These are phyloP conservation scores for Threskiornis aethiopicus DNA, from an alignment of 2,797 vertebrate genomes.

Conservation along the genomic window DNA sequence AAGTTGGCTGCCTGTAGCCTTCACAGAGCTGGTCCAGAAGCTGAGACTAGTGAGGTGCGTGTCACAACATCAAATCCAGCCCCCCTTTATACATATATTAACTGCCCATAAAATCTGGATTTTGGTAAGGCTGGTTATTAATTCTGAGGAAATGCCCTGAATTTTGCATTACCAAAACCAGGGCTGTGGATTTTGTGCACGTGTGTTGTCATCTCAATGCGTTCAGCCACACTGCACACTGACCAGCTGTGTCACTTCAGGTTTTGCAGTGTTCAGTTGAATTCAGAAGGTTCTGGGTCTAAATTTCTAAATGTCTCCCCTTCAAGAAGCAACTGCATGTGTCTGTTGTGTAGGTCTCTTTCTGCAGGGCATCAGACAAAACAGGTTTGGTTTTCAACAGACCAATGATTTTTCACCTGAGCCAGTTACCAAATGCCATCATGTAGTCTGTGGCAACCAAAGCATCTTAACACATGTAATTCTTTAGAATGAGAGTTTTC, in stretches of 20 bases:
- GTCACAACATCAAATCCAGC: neutral
- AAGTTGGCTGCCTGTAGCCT: neutral
- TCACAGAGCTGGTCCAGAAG: neutral
- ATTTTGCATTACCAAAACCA: neutral
- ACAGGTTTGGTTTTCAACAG: neutral
- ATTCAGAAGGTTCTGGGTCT: neutral
- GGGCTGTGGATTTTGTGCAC: neutral
- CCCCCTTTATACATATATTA: neutral
- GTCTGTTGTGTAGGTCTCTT: neutral
- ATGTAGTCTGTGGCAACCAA: neutral
- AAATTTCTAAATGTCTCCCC: neutral
- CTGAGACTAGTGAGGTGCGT: neutral
- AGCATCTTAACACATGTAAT: neutral
- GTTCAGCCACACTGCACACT: neutral
- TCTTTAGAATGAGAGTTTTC: neutral
- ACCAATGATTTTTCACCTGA: neutral
- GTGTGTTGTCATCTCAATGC: neutral
- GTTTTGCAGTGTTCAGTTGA: neutral
- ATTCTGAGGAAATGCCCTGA: conserved; percentile 3
- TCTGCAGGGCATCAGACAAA: neutral
- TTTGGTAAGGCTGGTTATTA: neutral
- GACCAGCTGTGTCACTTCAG: neutral
- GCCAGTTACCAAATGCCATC: neutral
- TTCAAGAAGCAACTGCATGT: neutral
- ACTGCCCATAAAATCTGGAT: neutral